phyloP scores from a whole-genome alignment of 2,797 vertebrate genomes.

The Enteromius afrohamiltoni region DNA sequence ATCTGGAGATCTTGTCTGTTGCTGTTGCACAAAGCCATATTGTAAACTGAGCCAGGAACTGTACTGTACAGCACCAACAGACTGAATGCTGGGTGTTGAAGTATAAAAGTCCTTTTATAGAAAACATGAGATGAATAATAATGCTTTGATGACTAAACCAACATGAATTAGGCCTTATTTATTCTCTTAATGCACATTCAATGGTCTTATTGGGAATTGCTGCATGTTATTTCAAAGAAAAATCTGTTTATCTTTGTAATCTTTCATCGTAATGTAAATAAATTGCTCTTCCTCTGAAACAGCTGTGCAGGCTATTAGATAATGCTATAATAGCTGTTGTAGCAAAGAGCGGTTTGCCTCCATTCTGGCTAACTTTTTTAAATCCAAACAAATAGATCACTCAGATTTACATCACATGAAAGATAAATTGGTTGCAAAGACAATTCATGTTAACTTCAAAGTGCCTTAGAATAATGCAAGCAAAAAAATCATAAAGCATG shows the following conservation, averaged over 20 bases:
- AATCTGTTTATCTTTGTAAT: conserved; percentile 15
- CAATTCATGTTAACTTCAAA: not conserved
- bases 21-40: conserved; percentile 17
- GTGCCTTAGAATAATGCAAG: not conserved
- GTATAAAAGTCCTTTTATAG: conserved; percentile 9
- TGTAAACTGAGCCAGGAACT: conserved; percentile 27
- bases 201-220: not conserved
- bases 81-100: conserved; percentile 7
- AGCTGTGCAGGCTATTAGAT: not conserved
- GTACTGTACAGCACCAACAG: not conserved
- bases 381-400: not conserved
- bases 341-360: not conserved
- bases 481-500: not conserved
- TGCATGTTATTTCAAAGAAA: not conserved
- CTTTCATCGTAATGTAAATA: conserved; percentile 3
- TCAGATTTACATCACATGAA: not conserved
- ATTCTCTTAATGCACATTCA: not conserved
- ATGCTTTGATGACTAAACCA: not conserved
- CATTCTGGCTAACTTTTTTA: not conserved
- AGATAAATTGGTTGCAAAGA: not conserved
- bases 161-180: conserved; percentile 2
- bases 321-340: not conserved
- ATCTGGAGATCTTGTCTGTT: conserved; percentile 26
- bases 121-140: conserved; percentile 20
- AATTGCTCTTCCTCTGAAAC: not conserved